These are phyloP conservation scores for Heterotis niloticus DNA, from an alignment of 2,113 vertebrate species.

Conservation along the genomic window DNA sequence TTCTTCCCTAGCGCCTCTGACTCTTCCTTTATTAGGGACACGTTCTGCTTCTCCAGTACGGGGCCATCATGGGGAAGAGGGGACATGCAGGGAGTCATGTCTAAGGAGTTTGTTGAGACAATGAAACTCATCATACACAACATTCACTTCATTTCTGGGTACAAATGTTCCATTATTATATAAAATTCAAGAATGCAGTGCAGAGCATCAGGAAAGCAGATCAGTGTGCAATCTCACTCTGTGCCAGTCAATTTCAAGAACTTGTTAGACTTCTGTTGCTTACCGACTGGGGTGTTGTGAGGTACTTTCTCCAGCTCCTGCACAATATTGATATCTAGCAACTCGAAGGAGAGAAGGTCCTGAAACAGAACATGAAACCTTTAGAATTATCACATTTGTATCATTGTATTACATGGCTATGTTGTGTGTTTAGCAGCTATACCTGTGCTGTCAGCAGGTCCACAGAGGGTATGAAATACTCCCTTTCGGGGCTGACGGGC, in stretches of 20 bases:
- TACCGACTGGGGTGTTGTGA: constrained; percentile 89
- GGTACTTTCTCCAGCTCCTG: constrained; percentile 92
- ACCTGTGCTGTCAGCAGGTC: constrained; percentile 96
- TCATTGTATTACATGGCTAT: not conserved
- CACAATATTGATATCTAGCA: constrained; percentile 94
- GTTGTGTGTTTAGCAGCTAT: not conserved
- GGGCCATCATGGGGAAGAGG: constrained; percentile 77
- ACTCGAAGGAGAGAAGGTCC: constrained; percentile 94
- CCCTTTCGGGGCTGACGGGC: constrained; percentile 63
- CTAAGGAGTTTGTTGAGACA: constrained; percentile 50
- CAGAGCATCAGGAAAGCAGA: not conserved
- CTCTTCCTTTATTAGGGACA: constrained; percentile 71
- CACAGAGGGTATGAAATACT: constrained; percentile 87
- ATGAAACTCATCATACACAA: not conserved
- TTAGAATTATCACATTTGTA: not conserved
- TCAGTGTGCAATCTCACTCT: not conserved
- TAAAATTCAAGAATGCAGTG: not conserved
- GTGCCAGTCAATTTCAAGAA: not conserved
- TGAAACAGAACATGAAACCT: constrained; percentile 44
- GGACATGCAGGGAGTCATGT: constrained; percentile 89
- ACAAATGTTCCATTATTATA: not conserved
- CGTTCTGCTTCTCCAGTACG: constrained; percentile 69
- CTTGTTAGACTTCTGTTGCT: constrained; percentile 41
- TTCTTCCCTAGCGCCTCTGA: constrained; percentile 64
- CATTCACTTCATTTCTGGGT: not conserved